phyloP scores from a whole-genome alignment of 2,113 vertebrate genomes.

The Herpailurus yagouaroundi region DNA sequence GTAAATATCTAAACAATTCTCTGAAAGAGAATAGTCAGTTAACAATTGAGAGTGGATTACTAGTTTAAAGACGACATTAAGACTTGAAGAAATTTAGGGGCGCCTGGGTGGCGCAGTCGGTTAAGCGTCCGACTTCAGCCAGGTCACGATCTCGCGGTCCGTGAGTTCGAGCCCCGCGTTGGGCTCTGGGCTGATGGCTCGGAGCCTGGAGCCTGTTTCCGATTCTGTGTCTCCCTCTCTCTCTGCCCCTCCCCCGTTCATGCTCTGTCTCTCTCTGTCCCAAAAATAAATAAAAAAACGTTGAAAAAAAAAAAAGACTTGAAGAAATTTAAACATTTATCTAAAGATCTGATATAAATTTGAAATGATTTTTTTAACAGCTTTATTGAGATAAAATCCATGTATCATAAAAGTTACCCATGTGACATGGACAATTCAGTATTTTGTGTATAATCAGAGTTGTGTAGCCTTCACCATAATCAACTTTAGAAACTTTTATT shows the following conservation, averaged over 20 bases:
- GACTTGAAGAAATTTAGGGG: neutral
- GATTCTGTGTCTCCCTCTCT: too few relatives aligned
- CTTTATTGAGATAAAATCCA: neutral
- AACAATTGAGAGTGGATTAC: neutral
- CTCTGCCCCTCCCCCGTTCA: too few relatives aligned
- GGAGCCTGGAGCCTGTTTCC: too few relatives aligned
- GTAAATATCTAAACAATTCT: neutral
- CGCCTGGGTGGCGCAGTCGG: too few relatives aligned
- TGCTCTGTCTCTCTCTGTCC: too few relatives aligned
- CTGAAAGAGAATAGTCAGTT: neutral
- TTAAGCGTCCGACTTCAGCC: too few relatives aligned
- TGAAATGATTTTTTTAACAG: neutral
- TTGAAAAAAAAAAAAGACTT: too few relatives aligned
- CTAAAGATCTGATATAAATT: neutral
- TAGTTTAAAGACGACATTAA: neutral
- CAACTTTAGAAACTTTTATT: neutral
- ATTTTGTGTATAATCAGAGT: neutral
- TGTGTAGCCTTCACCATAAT: neutral
- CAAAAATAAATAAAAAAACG: too few relatives aligned
- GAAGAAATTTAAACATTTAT: neutral
- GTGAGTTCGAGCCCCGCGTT: too few relatives aligned
- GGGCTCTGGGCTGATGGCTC: too few relatives aligned
- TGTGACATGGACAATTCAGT: neutral
- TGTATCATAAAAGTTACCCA: neutral
- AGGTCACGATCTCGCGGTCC: too few relatives aligned